phyloP scores from a whole-genome alignment of 2,113 vertebrate genomes.

The Gobiocypris rarus region DNA sequence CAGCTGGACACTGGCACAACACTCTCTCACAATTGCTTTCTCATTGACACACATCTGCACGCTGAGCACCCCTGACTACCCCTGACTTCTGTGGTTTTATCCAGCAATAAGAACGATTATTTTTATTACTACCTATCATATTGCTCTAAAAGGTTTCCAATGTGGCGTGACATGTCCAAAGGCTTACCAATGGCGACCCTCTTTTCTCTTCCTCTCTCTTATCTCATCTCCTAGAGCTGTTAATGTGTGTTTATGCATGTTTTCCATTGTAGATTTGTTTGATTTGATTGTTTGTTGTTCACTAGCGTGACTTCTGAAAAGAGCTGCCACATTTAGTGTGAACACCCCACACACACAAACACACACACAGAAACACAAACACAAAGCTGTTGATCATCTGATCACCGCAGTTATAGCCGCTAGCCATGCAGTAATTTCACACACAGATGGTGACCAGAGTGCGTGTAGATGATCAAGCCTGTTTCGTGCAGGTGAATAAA shows the following conservation, averaged over 20 bases:
- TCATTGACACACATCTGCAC: background rate
- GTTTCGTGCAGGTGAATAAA: slow-evolving; percentile 16
- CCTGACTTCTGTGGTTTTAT: too few species aligned
- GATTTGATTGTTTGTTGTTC: slow-evolving; percentile 23
- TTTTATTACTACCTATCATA: background rate
- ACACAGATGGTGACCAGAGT: slow-evolving; percentile 29
- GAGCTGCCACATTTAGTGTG: background rate
- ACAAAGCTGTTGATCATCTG: slow-evolving; percentile 23
- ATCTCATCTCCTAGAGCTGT: background rate
- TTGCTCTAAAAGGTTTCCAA: background rate
- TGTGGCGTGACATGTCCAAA: background rate
- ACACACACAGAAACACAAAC: too few species aligned
- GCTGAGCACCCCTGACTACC: background rate
- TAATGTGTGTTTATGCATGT: slow-evolving; percentile 7
- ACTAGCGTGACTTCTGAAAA: background rate
- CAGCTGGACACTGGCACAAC: slow-evolving; percentile 33
- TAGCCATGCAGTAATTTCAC: slow-evolving; percentile 23
- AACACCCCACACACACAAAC: background rate
- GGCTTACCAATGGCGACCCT: background rate
- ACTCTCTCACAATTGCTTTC: background rate
- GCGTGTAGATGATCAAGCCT: slow-evolving; percentile 8
- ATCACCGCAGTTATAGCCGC: background rate
- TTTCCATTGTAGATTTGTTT: slow-evolving; percentile 34
- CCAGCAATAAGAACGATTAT: background rate
- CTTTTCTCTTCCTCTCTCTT: background rate